A percentile compares a stretch with the other conserved stretches of the same genome.
Conservation (phyloP, 2,113 vertebrate species). For the Siphamia tubifer region DNA sequence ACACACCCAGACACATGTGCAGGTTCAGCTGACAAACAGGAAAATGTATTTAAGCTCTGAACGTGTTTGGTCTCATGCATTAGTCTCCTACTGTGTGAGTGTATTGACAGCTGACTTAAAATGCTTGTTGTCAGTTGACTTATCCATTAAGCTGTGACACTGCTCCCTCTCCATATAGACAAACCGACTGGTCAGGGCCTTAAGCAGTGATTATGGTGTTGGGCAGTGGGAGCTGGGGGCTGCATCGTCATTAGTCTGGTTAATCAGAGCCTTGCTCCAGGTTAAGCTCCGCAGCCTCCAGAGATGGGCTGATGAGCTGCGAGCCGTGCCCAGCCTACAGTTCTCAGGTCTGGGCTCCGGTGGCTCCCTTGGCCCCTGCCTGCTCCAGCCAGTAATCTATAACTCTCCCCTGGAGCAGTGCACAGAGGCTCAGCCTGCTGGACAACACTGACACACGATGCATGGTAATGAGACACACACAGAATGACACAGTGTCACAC, state of each 20-base stretch:
- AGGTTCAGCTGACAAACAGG: conserved; percentile 16
- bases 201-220: conserved; percentile 79
- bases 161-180: conserved; percentile 55
- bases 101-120: conserved; percentile 62
- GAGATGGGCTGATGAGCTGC: conserved; percentile 77
- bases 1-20: neutral
- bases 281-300: conserved; percentile 75
- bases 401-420: conserved; percentile 67
- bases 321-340: conserved; percentile 67
- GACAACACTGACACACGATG: conserved; percentile 72
- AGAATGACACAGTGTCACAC: conserved; percentile 48
- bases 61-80: conserved; percentile 16
- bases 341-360: conserved; percentile 53
- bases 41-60: conserved; percentile 1
- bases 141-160: conserved; percentile 65
- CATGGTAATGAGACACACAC: conserved; percentile 74
- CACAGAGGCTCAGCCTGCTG: conserved; percentile 65
- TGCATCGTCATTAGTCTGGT: conserved; percentile 75
- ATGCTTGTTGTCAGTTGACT: conserved; percentile 60
- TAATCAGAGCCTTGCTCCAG: conserved; percentile 78
- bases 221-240: conserved; percentile 70
- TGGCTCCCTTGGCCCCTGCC: conserved; percentile 59
- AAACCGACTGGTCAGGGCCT: conserved; percentile 53
- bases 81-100: neutral
- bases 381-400: conserved; percentile 75